Percentiles rank a stretch among this genome's conserved stretches.
Conservation (phyloP, 2,888 invertebrate genomes). For the Panopea generosa region DNA sequence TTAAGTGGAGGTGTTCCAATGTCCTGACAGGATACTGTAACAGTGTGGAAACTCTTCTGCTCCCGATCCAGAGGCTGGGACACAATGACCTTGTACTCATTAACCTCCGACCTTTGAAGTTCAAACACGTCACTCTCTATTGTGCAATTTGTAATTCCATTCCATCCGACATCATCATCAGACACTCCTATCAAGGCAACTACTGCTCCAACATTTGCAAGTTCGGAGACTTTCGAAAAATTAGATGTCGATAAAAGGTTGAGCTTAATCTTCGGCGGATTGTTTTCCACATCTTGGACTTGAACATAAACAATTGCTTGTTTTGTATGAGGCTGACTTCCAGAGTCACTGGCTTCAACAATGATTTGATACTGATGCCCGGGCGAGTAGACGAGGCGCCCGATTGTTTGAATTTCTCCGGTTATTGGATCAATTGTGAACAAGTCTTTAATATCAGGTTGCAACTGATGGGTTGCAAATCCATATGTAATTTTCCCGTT, state of each 20-base stretch:
- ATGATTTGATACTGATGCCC: slow-evolving; percentile 71
- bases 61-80: slow-evolving; percentile 77
- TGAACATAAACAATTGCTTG: slow-evolving; percentile 73
- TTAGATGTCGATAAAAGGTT: slow-evolving; percentile 63
- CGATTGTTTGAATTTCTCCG: slow-evolving; percentile 74
- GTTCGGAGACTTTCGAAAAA: slow-evolving; percentile 75
- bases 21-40: slow-evolving; percentile 79
- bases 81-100: slow-evolving; percentile 77
- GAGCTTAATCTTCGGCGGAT: slow-evolving; percentile 90
- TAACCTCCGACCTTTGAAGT: slow-evolving; percentile 70
- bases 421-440: slow-evolving; percentile 70
- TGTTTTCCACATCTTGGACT: slow-evolving; percentile 95
- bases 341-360: slow-evolving; percentile 76
- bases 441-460: slow-evolving; percentile 61
- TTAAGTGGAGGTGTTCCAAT: slow-evolving; percentile 76
- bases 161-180: slow-evolving; percentile 80
- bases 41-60: slow-evolving; percentile 64
- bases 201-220: slow-evolving; percentile 75
- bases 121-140: slow-evolving; percentile 64
- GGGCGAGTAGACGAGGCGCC: slow-evolving; percentile 70
- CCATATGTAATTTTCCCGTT: slow-evolving; percentile 88
- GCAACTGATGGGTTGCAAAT: slow-evolving; percentile 57
- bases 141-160: slow-evolving; percentile 70
- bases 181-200: slow-evolving; percentile 80
- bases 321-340: slow-evolving; percentile 69